phyloP scores from a whole-genome alignment of 2,888 invertebrate genomes.

The Baronia brevicornis region DNA sequence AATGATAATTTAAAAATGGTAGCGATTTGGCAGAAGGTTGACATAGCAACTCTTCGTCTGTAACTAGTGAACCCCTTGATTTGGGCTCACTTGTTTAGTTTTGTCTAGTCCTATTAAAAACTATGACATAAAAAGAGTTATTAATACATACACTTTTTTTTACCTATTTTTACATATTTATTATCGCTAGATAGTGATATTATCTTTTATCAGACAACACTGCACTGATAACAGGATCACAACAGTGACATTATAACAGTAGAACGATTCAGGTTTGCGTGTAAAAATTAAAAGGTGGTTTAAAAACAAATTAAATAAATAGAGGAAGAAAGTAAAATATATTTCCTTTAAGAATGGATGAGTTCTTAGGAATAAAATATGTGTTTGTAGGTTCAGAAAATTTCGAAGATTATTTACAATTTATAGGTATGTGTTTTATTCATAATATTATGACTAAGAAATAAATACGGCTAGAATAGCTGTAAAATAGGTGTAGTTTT shows the following conservation, averaged over 20 bases:
- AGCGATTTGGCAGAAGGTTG: too few species aligned
- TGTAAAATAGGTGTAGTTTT: too few species aligned
- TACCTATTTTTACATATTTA: conserved; percentile 1
- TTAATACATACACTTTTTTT: too few species aligned
- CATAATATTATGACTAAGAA: too few species aligned
- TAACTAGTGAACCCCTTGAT: too few species aligned
- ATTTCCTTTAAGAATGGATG: conserved; percentile 41
- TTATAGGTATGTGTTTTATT: conserved; percentile 23
- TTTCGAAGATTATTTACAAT: conserved; percentile 31
- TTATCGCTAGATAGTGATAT: conserved; percentile 11
- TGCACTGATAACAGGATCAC: conserved; percentile 7
- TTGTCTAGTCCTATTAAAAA: too few species aligned
- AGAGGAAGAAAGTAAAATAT: conserved; percentile 12
- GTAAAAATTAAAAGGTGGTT: conserved; percentile 1
- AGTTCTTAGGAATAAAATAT: conserved; percentile 39
- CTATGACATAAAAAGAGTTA: too few species aligned
- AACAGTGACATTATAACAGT: conserved; percentile 10
- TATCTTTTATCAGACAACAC: conserved; percentile 8
- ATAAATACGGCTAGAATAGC: too few species aligned
- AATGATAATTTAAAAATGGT: too few species aligned
- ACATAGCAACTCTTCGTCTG: too few species aligned
- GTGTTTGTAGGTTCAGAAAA: conserved; percentile 26
- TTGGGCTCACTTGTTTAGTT: too few species aligned
- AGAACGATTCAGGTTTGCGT: conserved; percentile 5
- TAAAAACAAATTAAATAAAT: too few species aligned